A percentile compares a stretch with the other conserved stretches of the same genome.
These are phyloP conservation scores for Drosophila pseudoobscura DNA, from an alignment of 1,140 invertebrate genomes.

Conservation along the genomic window DNA sequence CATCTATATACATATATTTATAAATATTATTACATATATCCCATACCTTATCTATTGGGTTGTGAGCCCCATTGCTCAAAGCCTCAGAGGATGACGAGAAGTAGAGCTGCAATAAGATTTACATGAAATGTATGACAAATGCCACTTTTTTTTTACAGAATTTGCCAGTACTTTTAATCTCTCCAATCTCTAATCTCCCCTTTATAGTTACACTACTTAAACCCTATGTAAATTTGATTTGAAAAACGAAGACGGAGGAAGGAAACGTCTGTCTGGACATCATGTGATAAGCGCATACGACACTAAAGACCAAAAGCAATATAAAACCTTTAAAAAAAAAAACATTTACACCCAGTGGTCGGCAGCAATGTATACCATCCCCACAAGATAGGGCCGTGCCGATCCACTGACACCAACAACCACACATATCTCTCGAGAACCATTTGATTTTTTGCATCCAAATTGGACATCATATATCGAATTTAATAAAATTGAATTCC, in stretches of 20 bases:
- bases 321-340: not conserved
- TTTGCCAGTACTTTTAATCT: slow-evolving; percentile 54
- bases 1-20: slow-evolving; percentile 27
- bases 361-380: not conserved
- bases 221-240: slow-evolving; percentile 16
- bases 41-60: slow-evolving; percentile 31
- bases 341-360: too few relatives aligned
- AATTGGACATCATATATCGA: slow-evolving; percentile 28
- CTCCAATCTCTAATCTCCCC: not conserved
- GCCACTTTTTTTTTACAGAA: not conserved
- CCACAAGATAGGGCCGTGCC: not conserved
- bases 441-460: slow-evolving; percentile 18
- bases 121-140: slow-evolving; percentile 41
- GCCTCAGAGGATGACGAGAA: not conserved
- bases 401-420: not conserved
- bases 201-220: slow-evolving; percentile 45
- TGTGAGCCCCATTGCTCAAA: slow-evolving; percentile 52
- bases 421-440: slow-evolving; percentile 30
- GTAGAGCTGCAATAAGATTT: slow-evolving; percentile 23
- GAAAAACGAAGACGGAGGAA: slow-evolving; percentile 20
- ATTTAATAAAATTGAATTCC: slow-evolving; percentile 42
- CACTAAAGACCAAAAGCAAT: slow-evolving; percentile 46
- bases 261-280: too few relatives aligned
- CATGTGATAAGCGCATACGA: slow-evolving; percentile 44
- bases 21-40: slow-evolving; percentile 22